Evolutionary conservation across 2,888 invertebrate species (phyloP).

Genomic region (Toxonevra muliebris): DNA sequence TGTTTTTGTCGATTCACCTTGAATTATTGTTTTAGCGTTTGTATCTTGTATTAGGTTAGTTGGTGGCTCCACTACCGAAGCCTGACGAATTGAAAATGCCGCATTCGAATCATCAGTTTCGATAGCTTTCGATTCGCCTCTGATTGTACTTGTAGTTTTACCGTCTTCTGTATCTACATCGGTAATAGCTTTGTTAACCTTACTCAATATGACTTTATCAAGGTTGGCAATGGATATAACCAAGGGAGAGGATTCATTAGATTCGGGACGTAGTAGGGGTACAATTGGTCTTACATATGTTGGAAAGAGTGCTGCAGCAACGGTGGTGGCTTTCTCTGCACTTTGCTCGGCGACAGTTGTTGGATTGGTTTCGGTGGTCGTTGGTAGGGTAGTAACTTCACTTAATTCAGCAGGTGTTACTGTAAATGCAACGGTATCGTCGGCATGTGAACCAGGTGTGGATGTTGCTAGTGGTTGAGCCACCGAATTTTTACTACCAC

Average conservation of each 20-base stretch:
- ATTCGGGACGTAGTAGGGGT: constrained; percentile 63
- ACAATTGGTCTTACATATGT: constrained; percentile 62
- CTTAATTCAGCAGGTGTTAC: constrained; percentile 17
- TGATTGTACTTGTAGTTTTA: constrained; percentile 9
- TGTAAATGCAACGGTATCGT: constrained; percentile 11
- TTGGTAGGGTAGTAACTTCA: constrained; percentile 27
- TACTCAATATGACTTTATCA: constrained; percentile 64
- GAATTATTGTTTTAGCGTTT: constrained; percentile 3
- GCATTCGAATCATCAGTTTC: constrained; percentile 47
- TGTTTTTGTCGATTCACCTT: constrained; percentile 1
- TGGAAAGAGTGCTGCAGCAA: constrained; percentile 42
- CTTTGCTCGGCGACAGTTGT: constrained; percentile 27
- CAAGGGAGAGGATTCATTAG: constrained; percentile 64
- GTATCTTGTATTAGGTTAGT: constrained; percentile 23
- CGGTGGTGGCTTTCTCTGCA: constrained; percentile 39
- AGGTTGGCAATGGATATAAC: constrained; percentile 65
- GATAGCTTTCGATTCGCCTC: constrained; percentile 4
- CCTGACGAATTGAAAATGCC: constrained; percentile 56
- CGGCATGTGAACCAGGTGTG: constrained; percentile 8
- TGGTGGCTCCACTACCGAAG: constrained; percentile 54
- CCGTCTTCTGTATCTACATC: neutral
- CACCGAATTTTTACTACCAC: constrained; percentile 5
- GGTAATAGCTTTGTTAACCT: constrained; percentile 52
- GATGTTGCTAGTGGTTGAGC: neutral
- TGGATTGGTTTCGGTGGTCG: constrained; percentile 35